Evolutionary conservation across 1,140 invertebrate genomes (phyloP).

Genomic region (Hycleus cichorii): DNA sequence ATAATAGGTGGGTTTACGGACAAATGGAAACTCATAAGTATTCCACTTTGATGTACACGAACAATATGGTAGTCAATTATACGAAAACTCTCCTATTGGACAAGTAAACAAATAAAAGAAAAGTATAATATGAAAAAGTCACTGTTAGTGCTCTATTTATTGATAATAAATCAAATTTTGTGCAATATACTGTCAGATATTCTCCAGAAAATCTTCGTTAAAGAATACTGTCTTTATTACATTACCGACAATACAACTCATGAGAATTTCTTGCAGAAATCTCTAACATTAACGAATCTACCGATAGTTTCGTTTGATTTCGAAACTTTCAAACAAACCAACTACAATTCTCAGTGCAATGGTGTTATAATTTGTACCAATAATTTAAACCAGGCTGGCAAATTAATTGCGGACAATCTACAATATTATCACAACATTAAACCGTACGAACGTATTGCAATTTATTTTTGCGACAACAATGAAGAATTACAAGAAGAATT

Average conservation of each 20-base stretch:
- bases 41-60: too few relatives aligned
- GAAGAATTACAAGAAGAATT: neutral
- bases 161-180: too few relatives aligned
- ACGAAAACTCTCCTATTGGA: too few relatives aligned
- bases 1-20: too few relatives aligned
- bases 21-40: too few relatives aligned
- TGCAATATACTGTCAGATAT: too few relatives aligned
- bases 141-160: too few relatives aligned
- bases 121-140: too few relatives aligned
- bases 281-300: neutral
- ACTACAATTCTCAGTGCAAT: neutral
- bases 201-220: too few relatives aligned
- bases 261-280: neutral
- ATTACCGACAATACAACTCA: neutral
- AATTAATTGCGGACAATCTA: slow-evolving; percentile 1
- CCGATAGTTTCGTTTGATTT: neutral
- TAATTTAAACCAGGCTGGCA: neutral
- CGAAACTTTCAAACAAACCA: neutral
- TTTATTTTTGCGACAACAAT: neutral
- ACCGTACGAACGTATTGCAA: slow-evolving; percentile 1
- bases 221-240: neutral
- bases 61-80: too few relatives aligned
- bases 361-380: slow-evolving; percentile 1
- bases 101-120: too few relatives aligned
- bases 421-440: neutral